Evolutionary conservation across 2,113 vertebrate genomes (phyloP).

Genomic region (Pterophyllum scalare): DNA sequence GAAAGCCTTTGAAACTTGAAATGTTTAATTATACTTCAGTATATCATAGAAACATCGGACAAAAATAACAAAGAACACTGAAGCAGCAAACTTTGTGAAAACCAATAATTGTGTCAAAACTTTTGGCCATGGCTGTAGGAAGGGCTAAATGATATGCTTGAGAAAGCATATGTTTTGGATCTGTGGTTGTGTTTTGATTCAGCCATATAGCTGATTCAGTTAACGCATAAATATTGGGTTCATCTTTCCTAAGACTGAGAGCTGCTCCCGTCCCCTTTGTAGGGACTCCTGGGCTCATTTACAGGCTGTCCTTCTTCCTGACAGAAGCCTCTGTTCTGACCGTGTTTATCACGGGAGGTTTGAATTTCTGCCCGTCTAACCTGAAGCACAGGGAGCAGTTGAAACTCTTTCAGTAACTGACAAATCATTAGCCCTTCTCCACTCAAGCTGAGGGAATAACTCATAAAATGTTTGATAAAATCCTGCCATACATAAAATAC

Average conservation of each 20-base stretch:
- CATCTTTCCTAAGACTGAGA: not conserved
- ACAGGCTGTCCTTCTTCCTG: conserved; percentile 11
- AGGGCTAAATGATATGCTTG: not conserved
- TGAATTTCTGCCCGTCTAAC: conserved; percentile 23
- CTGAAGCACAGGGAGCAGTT: not conserved
- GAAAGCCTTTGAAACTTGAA: not conserved
- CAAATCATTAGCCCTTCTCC: not conserved
- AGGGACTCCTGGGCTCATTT: conserved; percentile 23
- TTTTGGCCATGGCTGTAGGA: not conserved
- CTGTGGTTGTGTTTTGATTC: not conserved
- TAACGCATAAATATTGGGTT: not conserved
- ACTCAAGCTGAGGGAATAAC: not conserved
- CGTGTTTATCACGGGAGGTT: conserved; percentile 21
- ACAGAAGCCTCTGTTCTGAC: conserved; percentile 17
- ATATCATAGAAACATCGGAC: not conserved
- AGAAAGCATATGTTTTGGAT: not conserved
- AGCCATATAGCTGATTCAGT: not conserved
- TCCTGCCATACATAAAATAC: not conserved
- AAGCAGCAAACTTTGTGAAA: not conserved
- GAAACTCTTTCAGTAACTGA: not conserved
- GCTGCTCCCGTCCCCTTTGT: not conserved
- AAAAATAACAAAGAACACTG: not conserved
- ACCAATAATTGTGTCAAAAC: no score
- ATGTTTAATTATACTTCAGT: not conserved
- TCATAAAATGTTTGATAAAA: not conserved